phyloP scores from a whole-genome alignment of 2,113 vertebrate genomes.

The Chrysemys picta region DNA sequence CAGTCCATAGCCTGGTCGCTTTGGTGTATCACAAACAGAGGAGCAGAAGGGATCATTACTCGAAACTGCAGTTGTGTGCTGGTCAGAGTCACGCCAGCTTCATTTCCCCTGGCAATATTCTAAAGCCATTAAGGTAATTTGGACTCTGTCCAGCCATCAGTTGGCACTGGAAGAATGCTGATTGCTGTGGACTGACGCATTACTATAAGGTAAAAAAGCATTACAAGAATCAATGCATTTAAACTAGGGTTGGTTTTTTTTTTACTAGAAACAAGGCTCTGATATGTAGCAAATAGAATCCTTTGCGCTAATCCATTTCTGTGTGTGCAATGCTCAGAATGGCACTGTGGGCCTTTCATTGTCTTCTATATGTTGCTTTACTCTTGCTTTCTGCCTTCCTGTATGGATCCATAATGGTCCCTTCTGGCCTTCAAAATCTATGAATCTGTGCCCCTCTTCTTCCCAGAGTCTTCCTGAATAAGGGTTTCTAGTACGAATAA shows the following conservation, averaged over 20 bases:
- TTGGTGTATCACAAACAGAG: not conserved
- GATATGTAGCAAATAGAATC: not conserved
- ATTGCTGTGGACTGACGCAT: not conserved
- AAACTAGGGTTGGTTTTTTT: not conserved
- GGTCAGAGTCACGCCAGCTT: not conserved
- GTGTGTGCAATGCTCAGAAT: not conserved
- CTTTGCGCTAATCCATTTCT: not conserved
- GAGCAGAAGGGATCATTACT: not conserved
- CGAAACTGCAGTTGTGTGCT: fast-evolving
- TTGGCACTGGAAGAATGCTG: not conserved
- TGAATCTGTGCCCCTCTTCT: not conserved
- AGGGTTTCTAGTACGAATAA: not conserved
- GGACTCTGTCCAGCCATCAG: not conserved
- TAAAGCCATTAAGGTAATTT: not conserved
- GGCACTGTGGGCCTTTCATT: fast-evolving
- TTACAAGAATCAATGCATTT: not conserved
- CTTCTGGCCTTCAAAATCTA: not conserved
- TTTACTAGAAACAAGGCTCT: not conserved
- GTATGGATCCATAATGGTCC: not conserved
- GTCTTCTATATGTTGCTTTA: not conserved
- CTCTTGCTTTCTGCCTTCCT: not conserved
- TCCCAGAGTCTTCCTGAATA: not conserved
- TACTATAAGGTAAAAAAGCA: not conserved
- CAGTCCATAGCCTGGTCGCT: not conserved
- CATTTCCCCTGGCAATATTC: not conserved